These are phyloP conservation scores for Echeneis naucrates DNA, from an alignment of 2,797 vertebrate species.

Conservation along the genomic window DNA sequence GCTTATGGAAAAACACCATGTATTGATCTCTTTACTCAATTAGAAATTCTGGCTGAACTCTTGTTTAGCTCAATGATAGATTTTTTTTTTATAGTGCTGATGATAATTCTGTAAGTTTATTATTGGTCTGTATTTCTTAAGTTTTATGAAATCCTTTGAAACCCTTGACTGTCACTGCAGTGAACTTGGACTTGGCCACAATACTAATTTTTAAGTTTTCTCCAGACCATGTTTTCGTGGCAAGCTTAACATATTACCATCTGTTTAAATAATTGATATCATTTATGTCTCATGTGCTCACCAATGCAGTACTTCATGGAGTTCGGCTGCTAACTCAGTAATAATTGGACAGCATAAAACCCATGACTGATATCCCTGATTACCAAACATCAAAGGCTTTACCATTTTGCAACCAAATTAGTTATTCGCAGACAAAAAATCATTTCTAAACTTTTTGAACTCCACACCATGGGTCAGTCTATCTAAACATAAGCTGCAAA, in stretches of 20 bases:
- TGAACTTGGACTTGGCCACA: not conserved
- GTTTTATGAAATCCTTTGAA: not conserved
- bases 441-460: slow-evolving; percentile 5
- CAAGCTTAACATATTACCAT: slow-evolving; percentile 9
- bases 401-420: slow-evolving; percentile 4
- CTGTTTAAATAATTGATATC: slow-evolving; percentile 32
- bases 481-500: not conserved
- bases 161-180: not conserved
- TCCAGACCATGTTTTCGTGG: slow-evolving; percentile 8
- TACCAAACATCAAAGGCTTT: slow-evolving; percentile 5
- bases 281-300: slow-evolving; percentile 7
- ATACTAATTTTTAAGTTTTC: slow-evolving; percentile 4
- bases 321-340: slow-evolving; percentile 18
- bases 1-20: slow-evolving; percentile 40
- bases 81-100: not conserved
- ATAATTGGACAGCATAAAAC: not conserved
- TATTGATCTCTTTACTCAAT: slow-evolving; percentile 39
- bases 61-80: slow-evolving; percentile 2
- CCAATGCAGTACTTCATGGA: slow-evolving; percentile 3
- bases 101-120: not conserved
- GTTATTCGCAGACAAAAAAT: not conserved
- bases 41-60: slow-evolving; percentile 9
- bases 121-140: not conserved
- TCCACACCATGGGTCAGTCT: not conserved
- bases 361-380: slow-evolving; percentile 11